phyloP scores from a whole-genome alignment of 2,113 vertebrate genomes.

The Gulo gulo region DNA sequence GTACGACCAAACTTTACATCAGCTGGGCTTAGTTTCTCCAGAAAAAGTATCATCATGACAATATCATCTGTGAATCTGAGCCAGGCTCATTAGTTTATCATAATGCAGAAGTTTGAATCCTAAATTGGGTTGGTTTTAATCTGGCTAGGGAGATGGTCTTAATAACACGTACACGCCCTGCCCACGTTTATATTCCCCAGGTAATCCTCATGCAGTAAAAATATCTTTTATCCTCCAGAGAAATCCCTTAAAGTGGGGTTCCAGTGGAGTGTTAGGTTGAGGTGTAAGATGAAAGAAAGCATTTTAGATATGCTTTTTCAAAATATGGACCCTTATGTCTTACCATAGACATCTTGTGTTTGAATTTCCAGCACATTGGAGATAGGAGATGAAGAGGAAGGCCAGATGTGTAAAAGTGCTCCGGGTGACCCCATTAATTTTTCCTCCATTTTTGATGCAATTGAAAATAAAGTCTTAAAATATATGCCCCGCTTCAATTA shows the following conservation, averaged over 20 bases:
- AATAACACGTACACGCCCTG: background rate
- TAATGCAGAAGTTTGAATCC: background rate
- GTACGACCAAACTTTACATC: background rate
- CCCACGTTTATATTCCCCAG: background rate
- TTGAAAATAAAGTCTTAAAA: background rate
- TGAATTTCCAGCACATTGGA: background rate
- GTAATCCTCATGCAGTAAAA: background rate
- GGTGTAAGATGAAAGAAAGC: background rate
- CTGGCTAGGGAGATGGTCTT: background rate
- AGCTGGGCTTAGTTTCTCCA: background rate
- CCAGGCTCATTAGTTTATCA: background rate
- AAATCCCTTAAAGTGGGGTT: background rate
- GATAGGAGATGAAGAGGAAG: background rate
- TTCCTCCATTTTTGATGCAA: background rate
- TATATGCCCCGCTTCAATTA: background rate
- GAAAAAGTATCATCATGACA: background rate
- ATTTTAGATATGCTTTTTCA: constrained; percentile 21
- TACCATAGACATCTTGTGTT: background rate
- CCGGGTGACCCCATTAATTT: background rate
- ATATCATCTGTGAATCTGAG: background rate
- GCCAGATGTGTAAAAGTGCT: background rate
- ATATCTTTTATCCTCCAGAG: background rate
- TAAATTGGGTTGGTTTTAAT: background rate
- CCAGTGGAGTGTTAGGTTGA: background rate
- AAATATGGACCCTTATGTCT: background rate